These are phyloP conservation scores for Philereme transversata DNA, from an alignment of 2,888 invertebrate species.

Conservation along the genomic window DNA sequence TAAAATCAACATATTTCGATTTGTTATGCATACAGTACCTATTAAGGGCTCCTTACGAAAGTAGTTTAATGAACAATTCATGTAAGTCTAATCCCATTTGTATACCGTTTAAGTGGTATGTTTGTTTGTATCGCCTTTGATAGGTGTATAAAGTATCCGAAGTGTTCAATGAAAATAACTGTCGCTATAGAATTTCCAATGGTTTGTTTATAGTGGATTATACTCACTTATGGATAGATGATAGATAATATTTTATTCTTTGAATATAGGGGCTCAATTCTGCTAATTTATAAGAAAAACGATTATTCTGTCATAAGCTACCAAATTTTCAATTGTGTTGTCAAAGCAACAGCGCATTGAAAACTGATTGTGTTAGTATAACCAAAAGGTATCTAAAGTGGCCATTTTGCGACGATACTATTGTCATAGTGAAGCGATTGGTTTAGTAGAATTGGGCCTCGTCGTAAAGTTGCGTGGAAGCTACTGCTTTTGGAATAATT, in stretches of 20 bases:
- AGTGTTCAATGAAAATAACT: slow-evolving; percentile 28
- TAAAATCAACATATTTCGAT: slow-evolving; percentile 14
- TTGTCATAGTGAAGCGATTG: too few relatives aligned
- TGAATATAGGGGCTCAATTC: too few relatives aligned
- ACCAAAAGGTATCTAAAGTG: too few relatives aligned
- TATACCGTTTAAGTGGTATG: slow-evolving; percentile 49
- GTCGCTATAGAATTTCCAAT: slow-evolving; percentile 21
- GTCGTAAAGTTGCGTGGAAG: too few relatives aligned
- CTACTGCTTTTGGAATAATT: too few relatives aligned
- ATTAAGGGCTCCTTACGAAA: slow-evolving; percentile 49
- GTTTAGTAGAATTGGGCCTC: too few relatives aligned
- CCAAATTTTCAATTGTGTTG: too few relatives aligned
- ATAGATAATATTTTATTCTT: not conserved
- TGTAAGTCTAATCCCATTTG: slow-evolving; percentile 60
- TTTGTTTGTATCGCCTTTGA: slow-evolving; percentile 42
- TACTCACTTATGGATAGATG: not conserved
- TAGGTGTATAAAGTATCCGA: slow-evolving; percentile 28
- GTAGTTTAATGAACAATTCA: slow-evolving; percentile 66
- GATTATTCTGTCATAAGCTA: too few relatives aligned
- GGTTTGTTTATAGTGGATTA: not conserved
- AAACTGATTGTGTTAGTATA: too few relatives aligned
- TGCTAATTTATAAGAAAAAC: too few relatives aligned
- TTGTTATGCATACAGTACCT: slow-evolving; percentile 52
- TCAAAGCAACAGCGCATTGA: too few relatives aligned
- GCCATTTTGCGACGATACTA: too few relatives aligned